Evolutionary conservation across 2,888 invertebrate species (phyloP), one percentile per base, ranked within the genome.

Genomic region (Lysandra coridon): DNA sequence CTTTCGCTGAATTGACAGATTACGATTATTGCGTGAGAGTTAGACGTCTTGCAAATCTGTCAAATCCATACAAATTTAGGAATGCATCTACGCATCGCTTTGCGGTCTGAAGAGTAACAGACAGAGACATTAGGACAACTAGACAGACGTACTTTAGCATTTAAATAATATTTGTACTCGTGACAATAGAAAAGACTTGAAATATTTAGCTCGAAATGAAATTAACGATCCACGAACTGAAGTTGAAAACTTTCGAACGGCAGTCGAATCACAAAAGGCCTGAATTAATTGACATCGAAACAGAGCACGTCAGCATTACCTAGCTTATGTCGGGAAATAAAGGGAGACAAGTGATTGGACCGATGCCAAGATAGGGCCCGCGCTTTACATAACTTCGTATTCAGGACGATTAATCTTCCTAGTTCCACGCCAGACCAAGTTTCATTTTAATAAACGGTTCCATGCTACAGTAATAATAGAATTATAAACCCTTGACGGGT

Each of bases 361-460:
- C 90, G 89, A 88, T 86, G 94, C 94, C 94, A 94, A 92, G 89
- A 89, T 90, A 88, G 88, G 87, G 88, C 88, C 89, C 91, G 91
- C 91, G 92, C 92, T 93, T 93, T 92, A 92, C 94, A 92, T 93
- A 93, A 92, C 93, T 94, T 89, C 89, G 93, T 91, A 90, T 94
- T 92, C 93, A 91, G 90, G 91, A 92, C 92, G 93, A 92, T 94
- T 93, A 93, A 94, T 94, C 94, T 94, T 92, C 90, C 91, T 93
- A 92, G 92, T 92, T 91, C 90, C 90, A 91, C 89, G 92, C 92
- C 91, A 92, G 89, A 88, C 89, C 88, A 90, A 91, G 89, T 92
- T 93, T 92, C 92, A 93, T 94, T 93, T 94, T 93, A 94, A 94
- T 94, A 93, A 93, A 93, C 92, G 92, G 90, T 89, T 89, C 89